Evolutionary conservation across 2,113 vertebrate species (phyloP), one percentile per base, ranked within the genome.

Genomic region (Polypterus senegalus): DNA sequence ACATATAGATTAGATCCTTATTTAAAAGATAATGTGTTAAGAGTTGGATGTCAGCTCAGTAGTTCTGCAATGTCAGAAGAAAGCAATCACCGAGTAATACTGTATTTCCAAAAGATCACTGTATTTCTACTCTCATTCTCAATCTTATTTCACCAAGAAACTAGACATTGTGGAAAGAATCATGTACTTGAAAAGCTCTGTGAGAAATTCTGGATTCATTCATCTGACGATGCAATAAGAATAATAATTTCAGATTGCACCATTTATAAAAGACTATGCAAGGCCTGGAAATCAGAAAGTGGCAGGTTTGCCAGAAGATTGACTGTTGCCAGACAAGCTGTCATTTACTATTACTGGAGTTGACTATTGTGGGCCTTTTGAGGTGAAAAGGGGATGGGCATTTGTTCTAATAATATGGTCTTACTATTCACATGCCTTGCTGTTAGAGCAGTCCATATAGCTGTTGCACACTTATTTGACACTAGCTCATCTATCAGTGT

Each of bases 1-100:
- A 47, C 63, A 7, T 52, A 54, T n/a, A 69, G 51, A 46, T 57
- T 66, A 58, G 57, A 59, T 57, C 67, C 67, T n/a, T 61, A 63
- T 48, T 61, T 69, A 7, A 11, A 66, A 58, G 49, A 61, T 4
- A 49, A 59, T 49, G 48, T 64, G 3, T 45, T 66, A 3, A 59
- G 49, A 58, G 68, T 69, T 9, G 65, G 68, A 43, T 61, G 61
- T 27, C 56, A 58, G 45, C 9, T 67, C 27, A 61, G 58, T 44
- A 48, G 27, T 46, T 49, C 62, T 4, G 60, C 65, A 10, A 62
- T 67, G 63, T 61, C 65, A 57, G 62, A 63, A 9, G 53, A 67
- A 4, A 57, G 54, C 8, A 67, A 56, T 9, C 65, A 67, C 5
- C 62, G 27, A 61, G 51, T 46, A n/a, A 61, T 71, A n/a, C n/a